Percentiles rank a stretch among this genome's conserved stretches.
Conservation (phyloP, 2,888 invertebrate species). For the Nesidiocoris tenuis region DNA sequence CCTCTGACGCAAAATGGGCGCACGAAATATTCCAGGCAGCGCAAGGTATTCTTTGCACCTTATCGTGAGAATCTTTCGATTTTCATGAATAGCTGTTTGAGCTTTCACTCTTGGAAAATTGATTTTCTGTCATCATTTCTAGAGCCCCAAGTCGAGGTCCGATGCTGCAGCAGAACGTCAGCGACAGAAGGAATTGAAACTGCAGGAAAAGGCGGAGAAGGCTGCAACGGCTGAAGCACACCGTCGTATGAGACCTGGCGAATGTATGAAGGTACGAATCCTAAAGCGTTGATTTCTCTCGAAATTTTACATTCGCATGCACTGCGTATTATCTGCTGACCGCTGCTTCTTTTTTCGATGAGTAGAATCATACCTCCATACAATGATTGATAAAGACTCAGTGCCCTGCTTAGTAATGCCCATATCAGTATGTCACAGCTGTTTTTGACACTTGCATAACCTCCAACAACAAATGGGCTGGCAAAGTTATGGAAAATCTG, state of each 20-base stretch:
- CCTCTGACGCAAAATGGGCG: neutral
- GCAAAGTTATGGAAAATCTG: neutral
- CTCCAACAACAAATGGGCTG: slow-evolving; percentile 1
- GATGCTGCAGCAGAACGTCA: neutral
- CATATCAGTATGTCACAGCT: slow-evolving; percentile 23
- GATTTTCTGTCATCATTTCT: too few species aligned
- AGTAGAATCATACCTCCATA: too few species aligned
- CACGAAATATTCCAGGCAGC: neutral
- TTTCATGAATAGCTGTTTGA: neutral
- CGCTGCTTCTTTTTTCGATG: too few species aligned
- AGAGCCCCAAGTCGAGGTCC: neutral
- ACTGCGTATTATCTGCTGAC: too few species aligned
- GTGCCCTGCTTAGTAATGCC: too few species aligned
- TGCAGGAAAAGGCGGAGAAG: slow-evolving; percentile 15
- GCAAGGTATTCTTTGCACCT: too few species aligned
- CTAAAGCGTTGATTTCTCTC: too few species aligned
- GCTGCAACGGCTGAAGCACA: slow-evolving; percentile 7
- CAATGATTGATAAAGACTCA: too few species aligned
- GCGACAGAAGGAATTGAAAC: slow-evolving; percentile 15
- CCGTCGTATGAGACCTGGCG: slow-evolving; percentile 24
- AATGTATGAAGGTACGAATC: slow-evolving; percentile 24
- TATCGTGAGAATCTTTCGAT: too few species aligned
- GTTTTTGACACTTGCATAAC: neutral
- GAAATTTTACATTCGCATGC: too few species aligned
- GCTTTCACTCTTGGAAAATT: neutral